Evolutionary conservation across 2,797 vertebrate genomes (phyloP).

Genomic region (Eidolon dupreanum): DNA sequence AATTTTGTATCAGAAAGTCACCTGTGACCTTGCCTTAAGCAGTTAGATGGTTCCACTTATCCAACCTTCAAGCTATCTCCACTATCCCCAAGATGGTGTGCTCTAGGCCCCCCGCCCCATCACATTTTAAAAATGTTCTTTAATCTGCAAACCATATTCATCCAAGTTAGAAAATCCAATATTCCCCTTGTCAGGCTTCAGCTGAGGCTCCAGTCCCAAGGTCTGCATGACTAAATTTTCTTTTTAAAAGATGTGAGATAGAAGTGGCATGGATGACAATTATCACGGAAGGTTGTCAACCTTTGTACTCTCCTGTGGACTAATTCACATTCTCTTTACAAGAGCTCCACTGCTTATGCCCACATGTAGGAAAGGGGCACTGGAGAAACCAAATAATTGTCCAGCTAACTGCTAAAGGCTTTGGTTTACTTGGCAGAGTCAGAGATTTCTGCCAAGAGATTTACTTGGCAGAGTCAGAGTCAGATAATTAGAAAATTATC

Average conservation of each 20-base stretch:
- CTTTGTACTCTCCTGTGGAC: not conserved
- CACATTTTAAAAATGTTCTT: not conserved
- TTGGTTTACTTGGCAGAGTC: not conserved
- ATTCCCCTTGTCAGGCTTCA: not conserved
- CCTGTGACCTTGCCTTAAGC: not conserved
- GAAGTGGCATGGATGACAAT: not conserved
- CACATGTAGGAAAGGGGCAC: not conserved
- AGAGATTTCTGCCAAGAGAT: not conserved
- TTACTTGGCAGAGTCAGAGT: not conserved
- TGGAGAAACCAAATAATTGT: not conserved
- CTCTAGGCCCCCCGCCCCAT: too few species aligned
- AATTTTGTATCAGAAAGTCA: not conserved
- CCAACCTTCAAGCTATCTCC: not conserved
- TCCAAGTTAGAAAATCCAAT: not conserved
- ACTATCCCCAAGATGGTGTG: rapidly evolving
- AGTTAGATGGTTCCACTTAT: not conserved
- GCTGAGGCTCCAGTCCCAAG: not conserved
- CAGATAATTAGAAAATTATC: too few species aligned
- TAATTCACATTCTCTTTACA: not conserved
- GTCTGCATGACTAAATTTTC: not conserved
- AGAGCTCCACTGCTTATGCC: not conserved
- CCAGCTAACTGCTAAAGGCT: not conserved
- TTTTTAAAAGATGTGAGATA: not conserved
- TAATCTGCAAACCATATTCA: not conserved
- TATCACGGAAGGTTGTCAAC: not conserved